Percentiles rank a stretch among this genome's conserved stretches.
These are phyloP conservation scores for Oryzaephilus surinamensis DNA, from an alignment of 1,140 invertebrate species.

Conservation along the genomic window DNA sequence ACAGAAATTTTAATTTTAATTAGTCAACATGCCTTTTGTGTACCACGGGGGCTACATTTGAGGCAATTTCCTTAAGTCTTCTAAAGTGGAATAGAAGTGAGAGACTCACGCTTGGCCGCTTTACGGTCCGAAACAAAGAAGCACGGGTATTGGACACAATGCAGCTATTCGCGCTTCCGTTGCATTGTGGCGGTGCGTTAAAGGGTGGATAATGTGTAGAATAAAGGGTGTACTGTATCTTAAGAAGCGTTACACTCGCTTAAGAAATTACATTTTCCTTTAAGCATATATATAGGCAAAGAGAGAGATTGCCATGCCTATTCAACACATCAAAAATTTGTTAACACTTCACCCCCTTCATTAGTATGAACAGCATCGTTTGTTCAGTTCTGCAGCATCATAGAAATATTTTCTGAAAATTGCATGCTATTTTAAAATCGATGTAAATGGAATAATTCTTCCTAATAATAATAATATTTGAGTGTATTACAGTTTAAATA, in stretches of 20 bases:
- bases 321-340: too few relatives aligned
- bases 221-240: conserved; percentile 20
- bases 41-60: conserved; percentile 34
- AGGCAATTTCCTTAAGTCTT: conserved; percentile 33
- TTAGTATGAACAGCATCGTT: too few relatives aligned
- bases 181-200: conserved; percentile 37
- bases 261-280: conserved; percentile 26
- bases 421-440: too few relatives aligned
- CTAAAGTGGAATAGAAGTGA: conserved; percentile 18
- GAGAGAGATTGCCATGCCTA: too few relatives aligned
- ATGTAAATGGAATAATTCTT: too few relatives aligned
- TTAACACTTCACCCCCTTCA: too few relatives aligned
- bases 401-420: too few relatives aligned
- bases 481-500: too few relatives aligned
- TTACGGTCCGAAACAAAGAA: conserved; percentile 32
- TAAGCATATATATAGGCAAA: too few relatives aligned
- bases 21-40: conserved; percentile 32
- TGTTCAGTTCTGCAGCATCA: too few relatives aligned
- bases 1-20: conserved; percentile 33
- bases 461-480: too few relatives aligned
- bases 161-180: conserved; percentile 35
- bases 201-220: conserved; percentile 36
- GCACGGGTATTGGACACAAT: conserved; percentile 33
- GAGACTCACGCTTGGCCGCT: conserved; percentile 33
- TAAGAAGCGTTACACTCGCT: conserved; percentile 10